Conservation (phyloP, 2,888 invertebrate genomes). For the Pseudeuparius sepicola region DNA sequence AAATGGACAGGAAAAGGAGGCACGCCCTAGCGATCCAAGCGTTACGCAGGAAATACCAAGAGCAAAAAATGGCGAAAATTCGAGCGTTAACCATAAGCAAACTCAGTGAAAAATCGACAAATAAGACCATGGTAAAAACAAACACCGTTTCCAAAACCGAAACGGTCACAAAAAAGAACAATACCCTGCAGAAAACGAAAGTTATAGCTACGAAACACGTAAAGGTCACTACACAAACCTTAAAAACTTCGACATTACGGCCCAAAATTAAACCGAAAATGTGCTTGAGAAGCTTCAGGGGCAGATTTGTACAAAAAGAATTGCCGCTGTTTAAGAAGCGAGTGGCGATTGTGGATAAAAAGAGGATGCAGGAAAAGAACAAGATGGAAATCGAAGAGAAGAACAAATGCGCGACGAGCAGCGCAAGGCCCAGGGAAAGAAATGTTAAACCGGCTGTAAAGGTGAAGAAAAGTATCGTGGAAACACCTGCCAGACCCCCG, state of each 20-base stretch:
- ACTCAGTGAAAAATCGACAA: conserved; percentile 37
- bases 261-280: conserved; percentile 35
- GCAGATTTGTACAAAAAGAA: conserved; percentile 37
- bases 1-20: conserved; percentile 38
- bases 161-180: conserved; percentile 32
- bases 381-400: conserved; percentile 9
- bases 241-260: conserved; percentile 27
- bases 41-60: conserved; percentile 49
- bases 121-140: conserved; percentile 40
- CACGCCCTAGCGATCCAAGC: conserved; percentile 45
- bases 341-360: no score
- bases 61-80: conserved; percentile 49
- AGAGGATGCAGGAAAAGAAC: conserved; percentile 15
- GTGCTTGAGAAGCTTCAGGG: conserved; percentile 40
- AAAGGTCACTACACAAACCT: conserved; percentile 35
- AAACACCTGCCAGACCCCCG: no score
- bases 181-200: conserved; percentile 33
- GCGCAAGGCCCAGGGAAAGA: not conserved
- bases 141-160: conserved; percentile 41
- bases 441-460: no score
- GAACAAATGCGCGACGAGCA: conserved; percentile 7
- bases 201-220: conserved; percentile 36
- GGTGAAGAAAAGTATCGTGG: no score
- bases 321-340: conserved; percentile 19
- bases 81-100: conserved; percentile 40